A percentile compares a stretch with the other conserved stretches of the same genome.
phyloP scores from a whole-genome alignment of 2,797 vertebrate genomes.

The Helicolenus hilgendorfi region DNA sequence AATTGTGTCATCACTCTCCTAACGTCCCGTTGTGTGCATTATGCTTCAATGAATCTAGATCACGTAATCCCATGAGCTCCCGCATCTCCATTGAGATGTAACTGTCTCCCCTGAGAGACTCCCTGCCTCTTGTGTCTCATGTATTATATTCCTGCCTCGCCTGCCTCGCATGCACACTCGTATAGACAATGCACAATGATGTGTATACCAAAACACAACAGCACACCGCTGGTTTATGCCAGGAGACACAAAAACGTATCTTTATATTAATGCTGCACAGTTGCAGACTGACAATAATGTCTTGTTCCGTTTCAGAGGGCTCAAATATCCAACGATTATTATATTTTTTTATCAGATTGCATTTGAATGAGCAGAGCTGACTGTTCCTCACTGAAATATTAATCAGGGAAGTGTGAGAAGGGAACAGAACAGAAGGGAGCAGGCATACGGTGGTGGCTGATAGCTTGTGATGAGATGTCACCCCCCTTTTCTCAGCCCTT shows the following conservation, averaged over 20 bases:
- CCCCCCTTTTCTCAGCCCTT: slow-evolving; percentile 60
- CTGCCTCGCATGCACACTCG: slow-evolving; percentile 19
- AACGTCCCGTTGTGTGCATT: slow-evolving; percentile 48
- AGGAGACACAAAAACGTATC: neutral
- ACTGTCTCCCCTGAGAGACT: slow-evolving; percentile 44
- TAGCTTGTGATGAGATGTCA: slow-evolving; percentile 63
- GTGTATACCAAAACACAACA: slow-evolving; percentile 12
- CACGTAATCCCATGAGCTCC: slow-evolving; percentile 57
- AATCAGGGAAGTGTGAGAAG: slow-evolving; percentile 64
- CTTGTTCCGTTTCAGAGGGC: neutral
- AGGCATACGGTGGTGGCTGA: slow-evolving; percentile 65
- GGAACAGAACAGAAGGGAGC: slow-evolving; percentile 68
- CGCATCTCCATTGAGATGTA: slow-evolving; percentile 53
- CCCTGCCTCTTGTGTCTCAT: slow-evolving; percentile 27
- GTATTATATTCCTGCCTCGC: slow-evolving; percentile 9
- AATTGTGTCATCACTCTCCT: slow-evolving; percentile 73
- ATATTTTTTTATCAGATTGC: slow-evolving; percentile 8
- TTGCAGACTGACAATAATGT: neutral
- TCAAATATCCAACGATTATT: slow-evolving; percentile 1
- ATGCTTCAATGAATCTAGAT: slow-evolving; percentile 67
- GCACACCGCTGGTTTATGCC: neutral
- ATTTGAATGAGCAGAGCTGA: slow-evolving; percentile 32
- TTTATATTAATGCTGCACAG: neutral
- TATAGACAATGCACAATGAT: neutral
- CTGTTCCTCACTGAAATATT: slow-evolving; percentile 76